Base-by-base conservation (phyloP, 1,140 invertebrate genomes). In the Thereuonema tuberculata region DNA sequence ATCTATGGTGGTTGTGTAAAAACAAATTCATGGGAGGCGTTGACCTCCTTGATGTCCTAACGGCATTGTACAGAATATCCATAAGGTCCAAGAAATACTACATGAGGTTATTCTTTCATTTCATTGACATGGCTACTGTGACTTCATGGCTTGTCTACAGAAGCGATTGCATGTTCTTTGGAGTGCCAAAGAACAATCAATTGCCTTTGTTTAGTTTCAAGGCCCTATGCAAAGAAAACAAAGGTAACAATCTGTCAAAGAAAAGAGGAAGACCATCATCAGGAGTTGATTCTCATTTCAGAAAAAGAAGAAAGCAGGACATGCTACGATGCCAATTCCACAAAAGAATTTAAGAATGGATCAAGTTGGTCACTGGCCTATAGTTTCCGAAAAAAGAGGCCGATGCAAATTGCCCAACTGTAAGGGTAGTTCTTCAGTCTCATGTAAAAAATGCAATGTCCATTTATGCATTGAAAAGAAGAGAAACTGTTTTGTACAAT, bases 21-120 rank as follows among this genome's bases (percentile, higher is more conserved):
- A 78, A n/a, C 67, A 66, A 60, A 58, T 70, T 75, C 65, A 78
- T 77, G 75, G 75, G 74, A 53, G 73, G 72, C 46, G 75, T 76
- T 20, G 68, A 70, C 62, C 59, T 68, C 26, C 63, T 64, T 46
- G 67, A 67, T 55, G 70, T 64, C 48, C 64, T 75, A 31, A 70
- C 76, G 61, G 70, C 69, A 21, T 66, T 70, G 50, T 74, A 77
- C 66, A 64, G 68, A 63, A 62, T 65, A 23, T 52, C 27, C 31
- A 72, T 73, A 29, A 74, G 71, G 68, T 71, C 67, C 61, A 67
- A 68, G 64, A 71, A 74, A 64, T 76, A 71, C 70, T 70, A 72
- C 61, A 62, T 71, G 17, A 54, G 71, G 61, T 64, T 77, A 26
- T 74, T 76, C 65, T 74, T 70, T 58, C 72, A 76, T 60, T 64